phyloP scores from a whole-genome alignment of 2,113 vertebrate genomes.

The Dromas ardeola region DNA sequence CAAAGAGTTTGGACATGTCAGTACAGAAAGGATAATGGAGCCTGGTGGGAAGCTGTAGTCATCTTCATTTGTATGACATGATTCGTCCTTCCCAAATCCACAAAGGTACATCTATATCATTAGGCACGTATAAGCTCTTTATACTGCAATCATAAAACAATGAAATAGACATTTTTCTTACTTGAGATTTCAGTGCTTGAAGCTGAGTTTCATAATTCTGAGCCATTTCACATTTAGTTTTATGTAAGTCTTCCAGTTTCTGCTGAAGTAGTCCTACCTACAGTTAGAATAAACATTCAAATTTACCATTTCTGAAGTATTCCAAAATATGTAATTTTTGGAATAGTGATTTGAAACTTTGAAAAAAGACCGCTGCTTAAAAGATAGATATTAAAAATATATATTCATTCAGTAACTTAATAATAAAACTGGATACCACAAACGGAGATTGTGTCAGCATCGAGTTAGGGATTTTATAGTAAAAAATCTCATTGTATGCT shows the following conservation, averaged over 20 bases:
- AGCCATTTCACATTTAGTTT: slow-evolving; percentile 71
- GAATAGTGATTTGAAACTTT: not conserved
- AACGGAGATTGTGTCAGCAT: not conserved
- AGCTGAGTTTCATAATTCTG: slow-evolving; percentile 76
- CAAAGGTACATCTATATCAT: not conserved
- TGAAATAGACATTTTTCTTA: slow-evolving; percentile 59
- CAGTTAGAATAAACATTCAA: slow-evolving; percentile 47
- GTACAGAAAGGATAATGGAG: not conserved
- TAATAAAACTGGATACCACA: not conserved
- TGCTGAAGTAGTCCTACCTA: slow-evolving; percentile 76
- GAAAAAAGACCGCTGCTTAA: not conserved
- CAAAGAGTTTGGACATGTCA: not conserved
- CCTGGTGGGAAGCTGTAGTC: not conserved
- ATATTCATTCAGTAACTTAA: not conserved
- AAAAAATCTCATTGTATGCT: not conserved
- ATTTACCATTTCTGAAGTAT: slow-evolving; percentile 12
- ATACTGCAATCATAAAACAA: not conserved
- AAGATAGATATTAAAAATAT: not conserved
- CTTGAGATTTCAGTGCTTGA: slow-evolving; percentile 75
- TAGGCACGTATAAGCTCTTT: not conserved
- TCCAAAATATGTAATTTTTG: not conserved
- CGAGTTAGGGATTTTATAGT: not conserved
- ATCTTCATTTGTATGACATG: not conserved
- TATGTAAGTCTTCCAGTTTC: slow-evolving; percentile 77
- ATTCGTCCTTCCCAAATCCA: not conserved